Base-by-base conservation (phyloP, 2,113 vertebrate species). In the Heterocephalus glaber region DNA sequence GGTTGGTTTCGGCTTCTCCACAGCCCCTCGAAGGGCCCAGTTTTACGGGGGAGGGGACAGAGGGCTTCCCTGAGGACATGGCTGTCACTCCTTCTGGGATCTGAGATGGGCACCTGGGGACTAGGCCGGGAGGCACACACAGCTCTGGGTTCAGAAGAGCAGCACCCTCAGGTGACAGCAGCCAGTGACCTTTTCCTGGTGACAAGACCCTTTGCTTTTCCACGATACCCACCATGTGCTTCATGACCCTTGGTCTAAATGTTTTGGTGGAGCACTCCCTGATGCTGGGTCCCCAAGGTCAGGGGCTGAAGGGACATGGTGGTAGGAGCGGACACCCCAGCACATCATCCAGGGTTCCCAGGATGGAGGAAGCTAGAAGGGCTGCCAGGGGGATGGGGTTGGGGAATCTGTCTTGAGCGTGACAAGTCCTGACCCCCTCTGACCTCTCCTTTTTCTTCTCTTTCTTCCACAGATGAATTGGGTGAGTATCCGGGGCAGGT, bases 381-480 rank as follows among this genome's bases (percentile, higher is more conserved):
- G 56, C 6, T 79, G 13, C 54, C 54, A 28, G 13, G 52, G n/a
- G 76, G 52, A 66, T 12, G 63, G 76, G 60, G 47, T 44, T 41
- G 82, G 86, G 56, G n/a, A 49, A 38, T 58, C 86, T 83, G 92
- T 82, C 84, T 94, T 77, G 87, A 90, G 89, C 91, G 82, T 89
- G 56, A 24, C 89, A 38, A 63, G 38, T 89, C 79, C 38, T 87
- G 86, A 88, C 44, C 20, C 5, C 72, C 70, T 91, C 89, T 92
- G 89, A 92, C 74, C 74, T 97, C 63, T 96, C 80, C 38, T 96
- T 84, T 97, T 87, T 97, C 93, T 92, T 97, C 91, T 97, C 86
- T 97, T 96, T 65, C 95, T 86, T 92, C 92, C 97, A 94, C 97
- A 98, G 97, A 97, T 97, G 97, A 98, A 96, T 3, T 98, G 90